Evolutionary conservation across 2,888 invertebrate species (phyloP).

Genomic region (Stegana nigrithorax): DNA sequence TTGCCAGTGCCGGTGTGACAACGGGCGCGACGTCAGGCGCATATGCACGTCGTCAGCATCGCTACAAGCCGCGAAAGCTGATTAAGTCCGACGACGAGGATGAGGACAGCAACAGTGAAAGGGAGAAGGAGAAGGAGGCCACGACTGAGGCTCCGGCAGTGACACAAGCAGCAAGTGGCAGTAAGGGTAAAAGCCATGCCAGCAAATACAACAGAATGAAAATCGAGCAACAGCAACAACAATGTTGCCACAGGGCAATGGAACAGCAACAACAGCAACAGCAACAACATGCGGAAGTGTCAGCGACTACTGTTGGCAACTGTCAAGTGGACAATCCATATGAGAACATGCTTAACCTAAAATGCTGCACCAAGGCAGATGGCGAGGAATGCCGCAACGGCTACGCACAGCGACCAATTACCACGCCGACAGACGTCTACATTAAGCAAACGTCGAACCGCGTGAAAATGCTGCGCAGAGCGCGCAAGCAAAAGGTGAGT

Average conservation of each 20-base stretch:
- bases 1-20: constrained; percentile 28
- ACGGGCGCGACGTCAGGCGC: constrained; percentile 53
- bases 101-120: constrained; percentile 67
- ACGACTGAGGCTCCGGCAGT: constrained; percentile 35
- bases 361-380: constrained; percentile 48
- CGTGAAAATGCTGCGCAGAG: constrained; percentile 67
- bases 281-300: constrained; percentile 35
- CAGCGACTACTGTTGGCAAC: constrained; percentile 25
- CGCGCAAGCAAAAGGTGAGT: constrained; percentile 67
- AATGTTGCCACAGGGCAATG: no score
- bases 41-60: constrained; percentile 65
- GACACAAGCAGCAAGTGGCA: constrained; percentile 41
- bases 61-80: constrained; percentile 67
- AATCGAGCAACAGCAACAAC: constrained; percentile 40
- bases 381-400: constrained; percentile 28
- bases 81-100: constrained; percentile 69
- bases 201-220: constrained; percentile 54
- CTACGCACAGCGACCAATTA: constrained; percentile 37
- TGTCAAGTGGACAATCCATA: constrained; percentile 60
- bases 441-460: constrained; percentile 67
- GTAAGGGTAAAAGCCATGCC: no score
- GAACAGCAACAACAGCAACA: constrained; percentile 28
- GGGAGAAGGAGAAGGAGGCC: constrained; percentile 50
- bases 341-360: constrained; percentile 66
- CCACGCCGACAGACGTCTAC: constrained; percentile 55